phyloP scores from a whole-genome alignment of 2,888 invertebrate genomes.

The Drosophila meridionalis region DNA sequence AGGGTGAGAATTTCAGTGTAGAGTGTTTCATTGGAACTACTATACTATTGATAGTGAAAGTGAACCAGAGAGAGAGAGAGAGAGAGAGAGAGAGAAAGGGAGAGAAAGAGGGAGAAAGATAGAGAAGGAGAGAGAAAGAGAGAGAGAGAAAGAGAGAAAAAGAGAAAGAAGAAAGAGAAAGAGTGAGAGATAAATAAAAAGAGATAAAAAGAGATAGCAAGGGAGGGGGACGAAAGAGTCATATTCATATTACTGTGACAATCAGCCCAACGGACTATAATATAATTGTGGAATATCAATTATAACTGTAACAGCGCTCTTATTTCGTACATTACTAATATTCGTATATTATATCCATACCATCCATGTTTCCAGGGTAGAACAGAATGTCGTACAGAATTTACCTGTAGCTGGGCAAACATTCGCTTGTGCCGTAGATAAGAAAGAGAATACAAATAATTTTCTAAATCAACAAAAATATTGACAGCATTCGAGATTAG shows the following conservation, averaged over 20 bases:
- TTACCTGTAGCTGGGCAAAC: slow-evolving; percentile 14
- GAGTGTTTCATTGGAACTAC: no score
- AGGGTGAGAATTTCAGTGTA: background rate
- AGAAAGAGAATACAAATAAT: background rate
- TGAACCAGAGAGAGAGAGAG: background rate
- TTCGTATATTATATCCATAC: background rate
- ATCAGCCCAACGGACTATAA: no score
- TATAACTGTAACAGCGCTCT: background rate
- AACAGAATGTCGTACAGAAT: background rate
- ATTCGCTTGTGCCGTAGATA: slow-evolving; percentile 8
- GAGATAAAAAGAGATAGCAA: background rate
- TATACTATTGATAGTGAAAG: background rate
- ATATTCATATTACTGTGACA: no score
- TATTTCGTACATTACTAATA: background rate
- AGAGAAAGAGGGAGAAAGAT: no score
- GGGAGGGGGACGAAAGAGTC: background rate
- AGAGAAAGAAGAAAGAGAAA: background rate
- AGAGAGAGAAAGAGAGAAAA: no score
- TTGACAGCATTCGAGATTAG: background rate
- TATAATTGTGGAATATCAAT: no score
- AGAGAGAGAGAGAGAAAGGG: no score
- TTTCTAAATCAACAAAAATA: background rate
- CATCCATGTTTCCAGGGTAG: background rate
- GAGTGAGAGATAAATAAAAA: background rate
- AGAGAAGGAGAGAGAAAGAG: no score